A percentile compares a stretch with the other conserved stretches of the same genome.
These are phyloP conservation scores for Drosophila lacertosa DNA, from an alignment of 1,140 invertebrate species.

Conservation along the genomic window DNA sequence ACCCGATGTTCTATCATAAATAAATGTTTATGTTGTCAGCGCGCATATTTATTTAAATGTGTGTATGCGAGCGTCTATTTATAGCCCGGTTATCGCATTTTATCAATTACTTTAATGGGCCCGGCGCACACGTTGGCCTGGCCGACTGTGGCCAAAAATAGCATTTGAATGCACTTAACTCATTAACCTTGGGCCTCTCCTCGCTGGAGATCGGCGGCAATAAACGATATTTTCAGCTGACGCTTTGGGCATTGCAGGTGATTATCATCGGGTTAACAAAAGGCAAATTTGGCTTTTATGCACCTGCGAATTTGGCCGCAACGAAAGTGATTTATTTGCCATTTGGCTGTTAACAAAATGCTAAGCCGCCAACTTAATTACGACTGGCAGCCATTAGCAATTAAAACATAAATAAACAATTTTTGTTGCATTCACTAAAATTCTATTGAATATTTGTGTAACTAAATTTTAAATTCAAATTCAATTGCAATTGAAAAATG, in stretches of 20 bases:
- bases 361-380: conserved; percentile 40
- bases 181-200: conserved; percentile 17
- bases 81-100: conserved; percentile 56
- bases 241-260: conserved; percentile 2
- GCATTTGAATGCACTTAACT: conserved; percentile 14
- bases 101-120: conserved; percentile 41
- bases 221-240: background rate
- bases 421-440: conserved; percentile 34
- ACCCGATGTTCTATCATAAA: conserved; percentile 50
- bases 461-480: conserved; percentile 17
- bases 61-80: conserved; percentile 59
- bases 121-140: background rate
- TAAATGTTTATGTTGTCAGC: conserved; percentile 71
- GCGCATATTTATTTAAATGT: conserved; percentile 39
- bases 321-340: conserved; percentile 44
- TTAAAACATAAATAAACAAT: conserved; percentile 46
- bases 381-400: conserved; percentile 38
- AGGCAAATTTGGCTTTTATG: conserved; percentile 5
- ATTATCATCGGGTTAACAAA: conserved; percentile 21
- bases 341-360: conserved; percentile 26
- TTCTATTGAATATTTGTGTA: conserved; percentile 20
- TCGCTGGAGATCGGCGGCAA: conserved; percentile 16
- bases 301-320: conserved; percentile 1
- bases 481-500: conserved; percentile 11
- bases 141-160: conserved; percentile 26